These are phyloP conservation scores for Peromyscus maniculatus DNA, from an alignment of 2,113 vertebrate species.

Conservation along the genomic window DNA sequence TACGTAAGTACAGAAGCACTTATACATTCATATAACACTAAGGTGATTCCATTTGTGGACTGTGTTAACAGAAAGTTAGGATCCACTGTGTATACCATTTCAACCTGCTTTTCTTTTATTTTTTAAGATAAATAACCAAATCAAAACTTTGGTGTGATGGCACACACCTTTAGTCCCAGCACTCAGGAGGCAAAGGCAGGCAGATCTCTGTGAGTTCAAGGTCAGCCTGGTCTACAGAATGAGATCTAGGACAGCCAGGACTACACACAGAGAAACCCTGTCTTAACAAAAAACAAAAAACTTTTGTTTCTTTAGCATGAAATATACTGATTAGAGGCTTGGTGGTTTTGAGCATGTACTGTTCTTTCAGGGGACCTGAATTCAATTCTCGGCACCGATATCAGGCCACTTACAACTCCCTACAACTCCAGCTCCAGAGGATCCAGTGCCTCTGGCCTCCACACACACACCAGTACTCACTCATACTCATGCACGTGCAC, in stretches of 20 bases:
- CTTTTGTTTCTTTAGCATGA: background rate
- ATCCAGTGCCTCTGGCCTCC: background rate
- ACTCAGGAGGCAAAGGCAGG: too few species aligned
- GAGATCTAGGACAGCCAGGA: too few species aligned
- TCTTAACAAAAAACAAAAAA: too few species aligned
- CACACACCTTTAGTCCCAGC: too few species aligned
- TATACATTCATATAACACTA: background rate
- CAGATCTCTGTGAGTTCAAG: too few species aligned
- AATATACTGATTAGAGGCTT: background rate
- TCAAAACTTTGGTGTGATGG: background rate
- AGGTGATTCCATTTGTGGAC: background rate
- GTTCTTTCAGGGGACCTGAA: background rate
- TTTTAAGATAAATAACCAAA: background rate
- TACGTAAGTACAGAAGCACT: background rate
- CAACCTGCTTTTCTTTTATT: background rate
- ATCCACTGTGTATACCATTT: background rate
- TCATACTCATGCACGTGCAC: background rate
- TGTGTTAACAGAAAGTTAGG: background rate
- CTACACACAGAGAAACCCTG: too few species aligned
- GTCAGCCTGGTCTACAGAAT: too few species aligned
- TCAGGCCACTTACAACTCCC: background rate
- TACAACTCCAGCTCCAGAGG: background rate
- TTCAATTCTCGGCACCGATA: background rate
- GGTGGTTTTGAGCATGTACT: background rate
- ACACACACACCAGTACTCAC: too few species aligned